Base-by-base conservation (phyloP, 53 echinoderm and acorn worm genomes). In the Echinometra lucunter region DNA sequence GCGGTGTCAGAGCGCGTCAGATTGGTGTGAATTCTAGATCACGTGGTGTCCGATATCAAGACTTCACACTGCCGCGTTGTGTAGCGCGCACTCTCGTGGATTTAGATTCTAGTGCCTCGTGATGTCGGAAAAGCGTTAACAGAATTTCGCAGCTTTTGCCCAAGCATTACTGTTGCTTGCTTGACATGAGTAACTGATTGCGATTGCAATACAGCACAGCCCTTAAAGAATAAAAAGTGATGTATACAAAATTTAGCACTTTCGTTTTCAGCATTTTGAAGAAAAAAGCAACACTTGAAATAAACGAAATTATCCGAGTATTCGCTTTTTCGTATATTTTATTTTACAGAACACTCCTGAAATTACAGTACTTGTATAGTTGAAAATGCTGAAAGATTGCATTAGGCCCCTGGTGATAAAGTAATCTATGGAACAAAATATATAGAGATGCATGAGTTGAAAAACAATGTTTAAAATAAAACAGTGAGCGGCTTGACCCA, bases 1-100 rank as follows among this genome's bases (percentile, higher is more conserved):
- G 49, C 49, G 85, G 85, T 85, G 85, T 85, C 15, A 85, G 49
- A 49, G 45, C 85, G 85, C 85, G 53, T 85, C 85, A 85, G 45
- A 85, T 30, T n/a, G 85, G 85, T 47, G 85, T 85, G 85, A 85
- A 85, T 25, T n/a, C 2, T 47, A n/a, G 85, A 85, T 85, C 47
- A 47, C 49, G 49, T 85, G 85, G 85, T 49, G 85, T 85, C 13
- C n/a, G 3, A 27, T 85, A 49, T 49, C 47, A 30, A 49, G 49
- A 28, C 49, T 85, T 49, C 49, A 85, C 49, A 85, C 85, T 78
- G 78, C 85, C 49, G n/a, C 45, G 1, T 27, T 6, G 13, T 85
- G n/a, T 85, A 49, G 44, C 49, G 47, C 44, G 49, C 30, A 49
- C 49, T 45, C 3, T 0, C 44, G 37, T 44, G 27, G 85, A 30